Evolutionary conservation across 2,888 invertebrate genomes (phyloP), one percentile per base, ranked within the genome.

Genomic region (Ectropis crepuscularia): DNA sequence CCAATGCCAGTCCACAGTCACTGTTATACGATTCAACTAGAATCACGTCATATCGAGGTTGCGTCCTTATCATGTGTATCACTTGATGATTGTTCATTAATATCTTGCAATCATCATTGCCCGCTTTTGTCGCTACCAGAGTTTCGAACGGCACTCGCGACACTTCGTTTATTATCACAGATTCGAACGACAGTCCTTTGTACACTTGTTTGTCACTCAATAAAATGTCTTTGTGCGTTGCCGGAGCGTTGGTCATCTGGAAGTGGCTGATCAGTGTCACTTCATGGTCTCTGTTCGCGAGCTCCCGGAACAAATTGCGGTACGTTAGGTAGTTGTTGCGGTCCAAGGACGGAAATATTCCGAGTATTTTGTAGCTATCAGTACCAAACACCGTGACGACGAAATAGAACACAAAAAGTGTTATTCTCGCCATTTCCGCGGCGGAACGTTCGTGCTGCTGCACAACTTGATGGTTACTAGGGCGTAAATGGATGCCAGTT

Each of bases 11-110:
- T 74, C 95, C 95, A 75, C 97, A 96, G 79, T 97, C 96, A 42
- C 95, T 94, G 76, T 96, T 96, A 83, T 96, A 96, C 58, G 94
- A 94, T 81, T 97, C 96, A 68, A 95, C 93, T 36, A 97, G 76
- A 43, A 97, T 93, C 7, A 96, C 86, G 80, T 97, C 96, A 80
- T 94, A 96, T 58, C 90, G 92, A 66, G 93, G 90, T 68, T 81
- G 87, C 78, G 79, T 94, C 64, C 70, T 86, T 80, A 81, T 92
- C 86, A 93, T 88, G n/a, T 94, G 93, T 48, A 90, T 77, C 72
- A 93, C 92, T 57, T 94, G 89, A 53, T 93, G 87, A 68, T 95
- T 82, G 50, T 88, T 87, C 75, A 95, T 87, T 61, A 94, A 77
- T 55, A 81, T 85, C 75, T 90, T 91, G 77, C 93, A 93, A 72